phyloP scores from a whole-genome alignment of 2,888 invertebrate species.

The Mechanitis messenoides region DNA sequence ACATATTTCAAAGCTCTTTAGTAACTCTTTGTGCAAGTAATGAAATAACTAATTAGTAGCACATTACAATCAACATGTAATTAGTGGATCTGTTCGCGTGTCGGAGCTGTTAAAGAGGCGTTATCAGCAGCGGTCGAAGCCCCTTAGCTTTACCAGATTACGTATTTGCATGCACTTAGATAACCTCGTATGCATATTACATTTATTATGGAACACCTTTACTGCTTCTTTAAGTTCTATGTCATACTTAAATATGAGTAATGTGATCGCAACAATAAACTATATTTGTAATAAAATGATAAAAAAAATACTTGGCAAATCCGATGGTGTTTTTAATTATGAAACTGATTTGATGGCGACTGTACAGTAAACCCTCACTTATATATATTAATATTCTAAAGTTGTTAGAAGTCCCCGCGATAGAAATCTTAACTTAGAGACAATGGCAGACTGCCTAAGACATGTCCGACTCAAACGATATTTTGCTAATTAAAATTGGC shows the following conservation, averaged over 20 bases:
- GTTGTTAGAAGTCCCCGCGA: slow-evolving; percentile 48
- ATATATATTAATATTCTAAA: slow-evolving; percentile 53
- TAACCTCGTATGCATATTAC: slow-evolving; percentile 51
- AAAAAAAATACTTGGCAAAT: neutral
- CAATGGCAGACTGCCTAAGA: slow-evolving; percentile 43
- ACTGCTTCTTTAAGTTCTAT: slow-evolving; percentile 25
- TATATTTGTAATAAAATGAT: too few species aligned
- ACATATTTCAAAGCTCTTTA: too few species aligned
- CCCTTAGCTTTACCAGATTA: slow-evolving; percentile 62
- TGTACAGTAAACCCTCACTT: slow-evolving; percentile 16
- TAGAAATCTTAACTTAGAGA: slow-evolving; percentile 55
- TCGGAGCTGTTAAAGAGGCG: slow-evolving; percentile 41
- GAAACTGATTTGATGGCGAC: neutral
- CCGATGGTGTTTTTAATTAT: neutral
- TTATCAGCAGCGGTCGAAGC: slow-evolving; percentile 66
- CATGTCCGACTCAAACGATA: slow-evolving; percentile 61
- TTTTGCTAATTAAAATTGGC: slow-evolving; percentile 73
- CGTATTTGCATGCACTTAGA: slow-evolving; percentile 58
- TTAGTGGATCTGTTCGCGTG: slow-evolving; percentile 32
- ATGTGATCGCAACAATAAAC: too few species aligned
- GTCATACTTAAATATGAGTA: slow-evolving; percentile 7
- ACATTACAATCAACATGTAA: slow-evolving; percentile 30
- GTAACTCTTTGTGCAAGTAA: neutral
- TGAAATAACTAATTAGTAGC: neutral
- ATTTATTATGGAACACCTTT: slow-evolving; percentile 38